These are phyloP conservation scores for Orussus abietinus DNA, from an alignment of 1,140 invertebrate genomes.

Conservation along the genomic window DNA sequence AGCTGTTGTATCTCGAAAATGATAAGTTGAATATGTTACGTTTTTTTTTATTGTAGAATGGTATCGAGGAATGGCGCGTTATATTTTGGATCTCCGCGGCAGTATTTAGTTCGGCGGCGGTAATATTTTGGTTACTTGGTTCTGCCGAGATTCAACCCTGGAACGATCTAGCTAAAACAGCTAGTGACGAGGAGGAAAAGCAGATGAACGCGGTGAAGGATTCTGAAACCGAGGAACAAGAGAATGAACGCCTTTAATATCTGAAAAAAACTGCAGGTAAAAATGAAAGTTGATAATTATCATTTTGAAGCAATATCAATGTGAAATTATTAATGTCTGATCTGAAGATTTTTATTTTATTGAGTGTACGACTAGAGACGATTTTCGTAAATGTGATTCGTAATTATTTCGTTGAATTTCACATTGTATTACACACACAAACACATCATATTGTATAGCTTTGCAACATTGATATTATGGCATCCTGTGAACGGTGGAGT, in stretches of 20 bases:
- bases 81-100: conserved; percentile 72
- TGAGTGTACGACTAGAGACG: background rate
- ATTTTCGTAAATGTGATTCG: background rate
- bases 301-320: background rate
- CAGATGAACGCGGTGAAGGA: conserved; percentile 24
- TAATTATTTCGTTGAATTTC: background rate
- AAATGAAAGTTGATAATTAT: background rate
- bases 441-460: no score
- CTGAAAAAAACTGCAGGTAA: background rate
- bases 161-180: conserved; percentile 49
- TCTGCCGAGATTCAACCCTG: conserved; percentile 64
- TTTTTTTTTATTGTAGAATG: conserved; percentile 58
- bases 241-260: conserved; percentile 37
- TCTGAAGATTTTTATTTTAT: background rate
- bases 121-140: conserved; percentile 66
- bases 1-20: background rate
- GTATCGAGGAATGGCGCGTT: conserved; percentile 70
- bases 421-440: background rate
- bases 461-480: no score
- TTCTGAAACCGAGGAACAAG: conserved; percentile 31
- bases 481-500: no score
- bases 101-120: conserved; percentile 65
- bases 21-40: conserved; percentile 3
- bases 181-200: conserved; percentile 29
- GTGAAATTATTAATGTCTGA: background rate